phyloP scores from a whole-genome alignment of 2,888 invertebrate species.

The Petrolisthes manimaculis region DNA sequence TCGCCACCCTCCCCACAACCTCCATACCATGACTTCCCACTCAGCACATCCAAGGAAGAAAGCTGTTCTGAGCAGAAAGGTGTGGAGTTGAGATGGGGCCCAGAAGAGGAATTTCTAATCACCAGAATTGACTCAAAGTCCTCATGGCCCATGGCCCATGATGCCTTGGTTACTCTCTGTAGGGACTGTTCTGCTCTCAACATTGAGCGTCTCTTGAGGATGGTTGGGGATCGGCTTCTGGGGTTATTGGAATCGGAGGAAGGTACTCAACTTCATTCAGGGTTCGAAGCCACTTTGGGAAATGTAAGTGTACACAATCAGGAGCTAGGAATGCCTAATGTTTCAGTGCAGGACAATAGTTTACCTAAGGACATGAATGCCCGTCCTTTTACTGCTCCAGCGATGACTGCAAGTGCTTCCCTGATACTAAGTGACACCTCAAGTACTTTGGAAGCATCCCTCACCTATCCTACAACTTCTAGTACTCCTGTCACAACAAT shows the following conservation, averaged over 20 bases:
- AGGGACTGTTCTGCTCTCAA: slow-evolving; percentile 38
- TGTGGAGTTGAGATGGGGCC: not conserved
- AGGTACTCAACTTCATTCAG: not conserved
- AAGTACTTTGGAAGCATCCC: no score
- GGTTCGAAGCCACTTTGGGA: no score
- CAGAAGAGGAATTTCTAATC: slow-evolving; percentile 40
- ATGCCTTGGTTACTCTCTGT: slow-evolving; percentile 34
- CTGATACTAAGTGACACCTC: no score
- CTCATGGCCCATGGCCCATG: slow-evolving; percentile 46
- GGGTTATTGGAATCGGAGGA: not conserved
- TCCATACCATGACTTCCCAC: slow-evolving; percentile 32
- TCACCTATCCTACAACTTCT: no score
- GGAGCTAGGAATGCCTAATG: no score
- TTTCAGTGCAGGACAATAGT: no score
- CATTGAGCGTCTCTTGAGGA: slow-evolving; percentile 28
- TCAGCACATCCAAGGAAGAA: not conserved
- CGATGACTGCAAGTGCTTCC: no score
- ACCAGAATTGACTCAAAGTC: slow-evolving; percentile 14
- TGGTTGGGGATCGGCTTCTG: not conserved
- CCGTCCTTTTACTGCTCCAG: no score
- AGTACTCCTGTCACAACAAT: no score
- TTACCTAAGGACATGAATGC: no score
- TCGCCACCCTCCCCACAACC: slow-evolving; percentile 31
- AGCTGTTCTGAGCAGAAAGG: not conserved
- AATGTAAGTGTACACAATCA: no score